These are phyloP conservation scores for Harpagifer antarcticus DNA, from an alignment of 2,797 vertebrate species.

Conservation along the genomic window DNA sequence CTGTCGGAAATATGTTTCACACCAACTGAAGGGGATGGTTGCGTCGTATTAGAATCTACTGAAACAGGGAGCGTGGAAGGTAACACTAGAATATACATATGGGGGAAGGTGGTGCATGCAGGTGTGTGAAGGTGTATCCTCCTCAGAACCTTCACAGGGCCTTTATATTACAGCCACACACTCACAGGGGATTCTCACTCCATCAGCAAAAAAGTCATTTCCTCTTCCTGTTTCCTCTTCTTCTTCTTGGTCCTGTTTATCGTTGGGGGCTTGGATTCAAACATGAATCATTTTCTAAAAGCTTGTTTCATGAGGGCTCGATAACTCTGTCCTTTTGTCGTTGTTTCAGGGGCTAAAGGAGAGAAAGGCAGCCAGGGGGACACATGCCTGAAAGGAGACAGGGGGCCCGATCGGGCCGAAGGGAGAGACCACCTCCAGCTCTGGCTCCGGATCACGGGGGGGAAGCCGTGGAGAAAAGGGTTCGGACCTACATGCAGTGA, in stretches of 20 bases:
- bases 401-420: constrained; percentile 84
- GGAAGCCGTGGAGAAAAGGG: constrained; percentile 74
- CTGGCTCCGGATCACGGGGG: constrained; percentile 50
- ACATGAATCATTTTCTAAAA: constrained; percentile 55
- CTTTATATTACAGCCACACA: constrained; percentile 21
- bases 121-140: constrained; percentile 30
- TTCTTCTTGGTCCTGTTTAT: constrained; percentile 39
- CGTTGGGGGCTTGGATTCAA: constrained; percentile 39
- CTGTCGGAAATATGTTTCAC: not conserved
- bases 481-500: constrained; percentile 26
- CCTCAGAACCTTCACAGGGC: constrained; percentile 9
- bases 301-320: constrained; percentile 47
- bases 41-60: not conserved
- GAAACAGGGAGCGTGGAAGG: constrained; percentile 1
- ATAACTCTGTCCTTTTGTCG: constrained; percentile 37
- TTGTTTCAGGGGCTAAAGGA: constrained; percentile 73
- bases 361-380: constrained; percentile 86
- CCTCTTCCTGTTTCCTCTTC: not conserved
- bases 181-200: constrained; percentile 18
- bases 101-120: constrained; percentile 39
- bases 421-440: constrained; percentile 78
- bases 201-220: constrained; percentile 36
- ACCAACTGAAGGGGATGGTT: not conserved
- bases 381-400: constrained; percentile 82
- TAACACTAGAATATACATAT: constrained; percentile 9